Base-by-base conservation (phyloP, 2,888 invertebrate species). In the Phyllotreta cruciferae region DNA sequence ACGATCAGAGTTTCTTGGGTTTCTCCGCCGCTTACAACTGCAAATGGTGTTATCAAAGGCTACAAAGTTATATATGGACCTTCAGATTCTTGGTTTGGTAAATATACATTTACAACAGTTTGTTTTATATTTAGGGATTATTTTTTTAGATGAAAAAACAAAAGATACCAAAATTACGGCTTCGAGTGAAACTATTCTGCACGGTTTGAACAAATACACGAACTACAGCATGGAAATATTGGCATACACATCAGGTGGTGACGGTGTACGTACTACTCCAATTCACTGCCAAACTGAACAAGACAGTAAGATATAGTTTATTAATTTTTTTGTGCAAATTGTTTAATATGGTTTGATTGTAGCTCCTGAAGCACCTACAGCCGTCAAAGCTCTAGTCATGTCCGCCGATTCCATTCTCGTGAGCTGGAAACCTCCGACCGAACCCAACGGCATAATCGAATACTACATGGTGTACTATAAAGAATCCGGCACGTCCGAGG, bases 171-270 rank as follows among this genome's bases (percentile, higher is more conserved):
- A 94, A 82, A 93, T 93, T 73, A 94, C 94, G 4, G 90, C 93
- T n/a, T 92, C 93, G 69, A 93, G 93, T 75, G 94, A 95, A 82
- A 94, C 94, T 0, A 94, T 94, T 74, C 85, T 95, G n/a, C 94
- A 94, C 78, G 94, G 94, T 56, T 85, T 98, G 57, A 93, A 94
- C 81, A 96, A 96, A 80, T 96, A 90, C 83, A 97, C 96, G 1
- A 97, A 98, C 83, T 98, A 97, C 82, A 96, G 95, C 62, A 94
- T 98, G 89, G 95, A 96, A 85, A 95, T 98, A 37, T 83, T 96
- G 73, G 96, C 97, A 14, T 96, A 91, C 75, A 97, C 97, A 6
- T 91, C 95, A 61, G 96, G 95, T 69, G 98, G 98, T 8, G 96
- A 97, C 80, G 96, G 97, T 66, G 95, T 95, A 49, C 88, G 94